Conservation (phyloP, 1,140 invertebrate species). For the Heliothis virescens region DNA sequence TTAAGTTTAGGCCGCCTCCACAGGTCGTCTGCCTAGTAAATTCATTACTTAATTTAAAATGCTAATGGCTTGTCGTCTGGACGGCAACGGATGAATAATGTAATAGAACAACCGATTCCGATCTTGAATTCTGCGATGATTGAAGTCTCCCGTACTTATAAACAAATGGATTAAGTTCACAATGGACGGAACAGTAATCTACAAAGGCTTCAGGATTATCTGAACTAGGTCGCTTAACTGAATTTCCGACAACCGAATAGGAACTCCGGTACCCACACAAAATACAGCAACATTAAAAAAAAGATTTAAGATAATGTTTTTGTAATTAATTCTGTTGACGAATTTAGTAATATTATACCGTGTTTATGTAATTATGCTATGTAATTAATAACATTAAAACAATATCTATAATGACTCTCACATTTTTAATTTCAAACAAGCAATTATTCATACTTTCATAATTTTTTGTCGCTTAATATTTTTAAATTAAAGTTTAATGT, state of each 20-base stretch:
- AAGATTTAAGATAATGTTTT: neutral
- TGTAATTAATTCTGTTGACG: neutral
- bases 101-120: conserved; percentile 68
- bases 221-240: neutral
- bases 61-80: conserved; percentile 73
- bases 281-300: neutral
- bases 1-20: conserved; percentile 45
- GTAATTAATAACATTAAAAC: conserved; percentile 33
- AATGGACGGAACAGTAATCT: neutral
- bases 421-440: conserved; percentile 17
- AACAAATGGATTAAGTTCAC: conserved; percentile 3
- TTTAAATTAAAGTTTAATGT: conserved; percentile 12
- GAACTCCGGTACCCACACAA: too few species aligned
- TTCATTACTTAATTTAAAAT: conserved; percentile 79
- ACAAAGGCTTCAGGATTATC: conserved; percentile 10
- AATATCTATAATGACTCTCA: conserved; percentile 26
- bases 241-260: conserved; percentile 1
- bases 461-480: conserved; percentile 5
- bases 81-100: conserved; percentile 69
- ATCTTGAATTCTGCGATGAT: conserved; percentile 60
- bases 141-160: conserved; percentile 54
- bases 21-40: conserved; percentile 62
- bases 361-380: conserved; percentile 21
- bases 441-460: conserved; percentile 13
- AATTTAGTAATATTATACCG: conserved; percentile 23